phyloP scores from a whole-genome alignment of 2,888 invertebrate species.

The Plebejus argus region DNA sequence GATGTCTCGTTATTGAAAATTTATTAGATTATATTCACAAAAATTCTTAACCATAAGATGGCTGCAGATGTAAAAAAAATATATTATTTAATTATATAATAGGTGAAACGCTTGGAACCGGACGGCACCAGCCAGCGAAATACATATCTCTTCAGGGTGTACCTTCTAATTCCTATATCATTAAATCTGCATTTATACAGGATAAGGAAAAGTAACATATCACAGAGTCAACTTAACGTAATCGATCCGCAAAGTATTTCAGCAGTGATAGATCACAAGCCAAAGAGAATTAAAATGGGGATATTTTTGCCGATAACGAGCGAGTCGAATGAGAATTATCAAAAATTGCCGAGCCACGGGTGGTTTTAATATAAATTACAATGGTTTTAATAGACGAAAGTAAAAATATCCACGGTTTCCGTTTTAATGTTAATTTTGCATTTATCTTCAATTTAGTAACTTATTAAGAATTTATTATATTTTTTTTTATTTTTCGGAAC shows the following conservation, averaged over 20 bases:
- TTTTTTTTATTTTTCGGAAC: slow-evolving; percentile 59
- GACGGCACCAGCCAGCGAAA: slow-evolving; percentile 48
- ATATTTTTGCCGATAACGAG: slow-evolving; percentile 62
- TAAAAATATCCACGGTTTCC: slow-evolving; percentile 41
- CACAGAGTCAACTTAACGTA: slow-evolving; percentile 54
- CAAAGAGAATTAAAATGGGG: slow-evolving; percentile 69
- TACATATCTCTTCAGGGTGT: slow-evolving; percentile 75
- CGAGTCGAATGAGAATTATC: slow-evolving; percentile 52
- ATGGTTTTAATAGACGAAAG: slow-evolving; percentile 32
- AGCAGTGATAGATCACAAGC: slow-evolving; percentile 78
- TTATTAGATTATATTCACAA: slow-evolving; percentile 77
- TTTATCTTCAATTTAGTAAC: slow-evolving; percentile 67
- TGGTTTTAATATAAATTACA: slow-evolving; percentile 39
- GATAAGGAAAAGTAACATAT: slow-evolving; percentile 64
- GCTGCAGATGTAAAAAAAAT: slow-evolving; percentile 76
- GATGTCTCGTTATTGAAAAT: slow-evolving; percentile 79
- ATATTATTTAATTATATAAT: slow-evolving; percentile 76
- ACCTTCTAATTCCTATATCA: slow-evolving; percentile 50
- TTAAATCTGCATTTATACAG: slow-evolving; percentile 46
- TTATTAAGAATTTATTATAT: slow-evolving; percentile 51
- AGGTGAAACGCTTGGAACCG: slow-evolving; percentile 72
- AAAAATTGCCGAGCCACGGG: slow-evolving; percentile 60
- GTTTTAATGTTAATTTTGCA: slow-evolving; percentile 54
- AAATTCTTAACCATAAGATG: slow-evolving; percentile 78
- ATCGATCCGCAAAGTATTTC: slow-evolving; percentile 62